Conservation (phyloP, 2,113 vertebrate genomes). For the Cochlearius cochlearius region DNA sequence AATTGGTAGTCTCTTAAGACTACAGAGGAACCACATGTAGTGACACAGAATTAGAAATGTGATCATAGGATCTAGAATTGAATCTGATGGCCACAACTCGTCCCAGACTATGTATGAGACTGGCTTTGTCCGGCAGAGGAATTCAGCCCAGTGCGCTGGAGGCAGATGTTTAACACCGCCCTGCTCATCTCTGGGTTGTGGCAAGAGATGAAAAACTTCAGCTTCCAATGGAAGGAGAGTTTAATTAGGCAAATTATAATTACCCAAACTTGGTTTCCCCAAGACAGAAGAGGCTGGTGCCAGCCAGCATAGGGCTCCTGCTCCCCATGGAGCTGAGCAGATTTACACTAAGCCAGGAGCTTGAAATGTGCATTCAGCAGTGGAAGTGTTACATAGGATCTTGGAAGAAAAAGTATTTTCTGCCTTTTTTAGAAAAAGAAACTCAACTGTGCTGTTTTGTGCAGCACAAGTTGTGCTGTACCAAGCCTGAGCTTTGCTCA, state of each 20-base stretch:
- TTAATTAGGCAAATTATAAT: not conserved
- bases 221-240: not conserved
- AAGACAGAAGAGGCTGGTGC: not conserved
- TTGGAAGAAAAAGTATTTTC: not conserved
- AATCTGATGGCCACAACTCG: not conserved
- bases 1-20: not conserved
- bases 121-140: not conserved
- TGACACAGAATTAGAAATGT: not conserved
- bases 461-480: not conserved
- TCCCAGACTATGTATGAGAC: not conserved
- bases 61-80: not conserved
- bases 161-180: not conserved
- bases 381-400: not conserved
- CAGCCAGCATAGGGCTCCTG: rapidly evolving
- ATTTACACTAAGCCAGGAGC: not conserved
- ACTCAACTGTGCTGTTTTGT: not conserved
- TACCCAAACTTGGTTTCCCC: not conserved
- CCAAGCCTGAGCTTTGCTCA: not conserved
- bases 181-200: not conserved
- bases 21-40: not conserved
- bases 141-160: not conserved
- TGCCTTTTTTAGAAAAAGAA: not conserved
- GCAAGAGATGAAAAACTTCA: not conserved
- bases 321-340: not conserved
- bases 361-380: not conserved